Base-by-base conservation (phyloP, 2,888 invertebrate genomes). In the Netelia inedita region DNA sequence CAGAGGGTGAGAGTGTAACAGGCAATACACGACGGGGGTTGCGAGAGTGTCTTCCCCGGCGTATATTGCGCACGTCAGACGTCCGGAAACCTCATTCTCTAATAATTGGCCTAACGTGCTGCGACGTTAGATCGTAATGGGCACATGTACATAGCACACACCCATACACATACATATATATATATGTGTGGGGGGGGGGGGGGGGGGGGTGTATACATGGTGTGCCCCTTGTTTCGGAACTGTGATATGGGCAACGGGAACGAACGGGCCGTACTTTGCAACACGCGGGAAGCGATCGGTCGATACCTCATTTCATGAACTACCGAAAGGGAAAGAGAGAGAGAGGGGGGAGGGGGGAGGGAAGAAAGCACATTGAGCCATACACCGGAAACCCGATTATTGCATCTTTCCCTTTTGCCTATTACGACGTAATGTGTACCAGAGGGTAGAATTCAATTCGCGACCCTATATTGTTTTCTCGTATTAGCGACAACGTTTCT, bases 261-360 rank as follows among this genome's bases (percentile, higher is more conserved):
- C n/a, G 35, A 21, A 76, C 28, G 43, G n/a, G 57, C 28, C 61
- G 53, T 73, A 68, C 41, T 69, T 79, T 53, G 53, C 78, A 79
- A 69, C 61, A 69, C 73, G 73, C 55, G 69, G 68, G 53, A 79
- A 68, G 53, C 74, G 69, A 46, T 61, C 78, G 73, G 68, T 83
- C 78, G 78, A 83, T 83, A 79, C 28, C 79, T 74, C 68, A 83
- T 83, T 83, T 65, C 73, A 79, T 43, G 66, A 50, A 78, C 78
- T 68, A 74, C 63, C 68, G n/a, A 69, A 16, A n/a, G 28, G 16
- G 28, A 50, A 10, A 55, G 68, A 23, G 28, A 11, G 43, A 16
- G 21, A 21, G 50, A 0, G 23, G 1, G 53, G 53, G 16, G 14
- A n/a, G 19, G 14, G 57, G 21, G 11, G 21, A 5, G 14, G 16